Conservation (phyloP, 2,888 invertebrate species). For the Drosophila ezoana region DNA sequence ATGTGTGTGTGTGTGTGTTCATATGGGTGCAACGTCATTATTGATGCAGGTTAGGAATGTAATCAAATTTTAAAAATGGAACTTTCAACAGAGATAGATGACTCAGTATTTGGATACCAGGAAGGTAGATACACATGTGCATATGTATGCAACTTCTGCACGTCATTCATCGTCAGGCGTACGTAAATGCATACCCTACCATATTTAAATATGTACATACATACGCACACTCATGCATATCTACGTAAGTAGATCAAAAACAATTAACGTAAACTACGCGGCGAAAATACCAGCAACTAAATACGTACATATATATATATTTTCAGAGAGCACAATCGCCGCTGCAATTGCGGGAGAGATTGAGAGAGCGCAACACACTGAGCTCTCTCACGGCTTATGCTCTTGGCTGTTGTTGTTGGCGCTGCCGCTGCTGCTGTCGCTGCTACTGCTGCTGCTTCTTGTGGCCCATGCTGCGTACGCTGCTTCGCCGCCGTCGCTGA, state of each 20-base stretch:
- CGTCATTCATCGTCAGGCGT: slow-evolving; percentile 6
- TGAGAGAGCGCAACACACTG: slow-evolving; percentile 23
- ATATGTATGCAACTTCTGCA: background rate
- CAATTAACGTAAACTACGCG: slow-evolving; percentile 11
- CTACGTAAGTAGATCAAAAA: slow-evolving; percentile 22
- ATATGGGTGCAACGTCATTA: slow-evolving; percentile 46
- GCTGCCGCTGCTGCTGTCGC: slow-evolving; percentile 30
- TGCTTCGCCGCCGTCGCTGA: slow-evolving; percentile 74
- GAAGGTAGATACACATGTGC: background rate
- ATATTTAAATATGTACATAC: background rate
- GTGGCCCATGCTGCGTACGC: slow-evolving; percentile 72
- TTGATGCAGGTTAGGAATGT: slow-evolving; percentile 74
- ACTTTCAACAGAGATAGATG: slow-evolving; percentile 18
- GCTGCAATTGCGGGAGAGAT: slow-evolving; percentile 34
- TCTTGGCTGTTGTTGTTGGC: slow-evolving; percentile 41
- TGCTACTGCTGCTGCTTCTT: slow-evolving; percentile 41
- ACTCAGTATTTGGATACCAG: slow-evolving; percentile 9
- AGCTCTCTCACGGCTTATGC: slow-evolving; percentile 45
- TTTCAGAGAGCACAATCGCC: slow-evolving; percentile 21
- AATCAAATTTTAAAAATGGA: slow-evolving; percentile 11
- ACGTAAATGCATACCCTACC: background rate
- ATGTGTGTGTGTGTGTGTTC: slow-evolving; percentile 21
- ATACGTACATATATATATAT: background rate
- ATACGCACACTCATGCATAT: background rate
- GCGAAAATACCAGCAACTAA: slow-evolving; percentile 10